Conservation (phyloP, 2,797 vertebrate genomes). For the Hypotaenidia okinawae region DNA sequence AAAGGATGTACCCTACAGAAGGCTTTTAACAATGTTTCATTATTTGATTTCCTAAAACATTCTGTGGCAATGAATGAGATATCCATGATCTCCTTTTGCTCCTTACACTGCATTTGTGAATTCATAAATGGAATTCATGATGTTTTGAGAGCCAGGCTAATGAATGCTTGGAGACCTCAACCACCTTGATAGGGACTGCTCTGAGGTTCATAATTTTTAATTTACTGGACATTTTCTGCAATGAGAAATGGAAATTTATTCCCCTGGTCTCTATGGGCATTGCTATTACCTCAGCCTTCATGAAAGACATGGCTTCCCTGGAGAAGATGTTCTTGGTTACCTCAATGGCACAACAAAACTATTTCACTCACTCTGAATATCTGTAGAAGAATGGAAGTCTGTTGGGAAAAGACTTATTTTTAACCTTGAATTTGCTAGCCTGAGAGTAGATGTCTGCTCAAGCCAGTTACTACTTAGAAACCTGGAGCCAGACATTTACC, state of each 20-base stretch:
- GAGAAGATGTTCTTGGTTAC: background rate
- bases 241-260: background rate
- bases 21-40: background rate
- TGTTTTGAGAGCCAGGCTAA: background rate
- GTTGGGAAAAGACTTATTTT: background rate
- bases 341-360: background rate
- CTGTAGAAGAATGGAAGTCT: background rate
- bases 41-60: background rate
- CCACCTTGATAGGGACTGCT: background rate
- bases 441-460: background rate
- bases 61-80: background rate
- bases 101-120: background rate
- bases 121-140: background rate
- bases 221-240: background rate
- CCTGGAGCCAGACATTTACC: background rate
- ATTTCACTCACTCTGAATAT: background rate
- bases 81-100: background rate
- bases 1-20: background rate
- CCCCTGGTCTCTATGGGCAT: background rate
- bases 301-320: background rate
- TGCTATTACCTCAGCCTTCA: background rate
- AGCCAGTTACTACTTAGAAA: background rate
- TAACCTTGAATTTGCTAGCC: background rate
- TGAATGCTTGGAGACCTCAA: background rate
- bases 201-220: background rate